Evolutionary conservation across 2,113 vertebrate genomes (phyloP).

Genomic region (Myodes glareolus): DNA sequence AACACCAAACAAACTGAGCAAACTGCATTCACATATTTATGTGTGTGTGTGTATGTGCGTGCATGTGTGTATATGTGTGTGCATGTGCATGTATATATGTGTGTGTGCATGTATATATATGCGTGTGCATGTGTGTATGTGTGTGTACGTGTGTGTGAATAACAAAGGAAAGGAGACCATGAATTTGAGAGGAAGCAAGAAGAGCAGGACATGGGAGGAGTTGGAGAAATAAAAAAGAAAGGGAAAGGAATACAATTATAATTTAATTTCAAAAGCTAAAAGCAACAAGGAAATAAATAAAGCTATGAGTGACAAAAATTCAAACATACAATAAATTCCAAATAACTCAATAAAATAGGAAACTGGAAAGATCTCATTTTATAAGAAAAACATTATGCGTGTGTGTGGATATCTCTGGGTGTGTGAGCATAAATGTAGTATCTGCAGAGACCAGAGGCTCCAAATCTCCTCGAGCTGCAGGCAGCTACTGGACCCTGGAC

Average conservation of each 20-base stretch:
- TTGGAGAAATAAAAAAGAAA: background rate
- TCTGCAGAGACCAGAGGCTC: background rate
- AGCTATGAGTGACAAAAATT: background rate
- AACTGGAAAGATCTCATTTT: background rate
- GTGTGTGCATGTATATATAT: fast-evolving
- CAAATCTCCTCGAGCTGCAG: background rate
- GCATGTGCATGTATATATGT: fast-evolving
- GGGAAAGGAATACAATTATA: background rate
- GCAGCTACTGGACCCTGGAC: background rate
- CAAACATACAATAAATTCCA: background rate
- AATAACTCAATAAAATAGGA: background rate
- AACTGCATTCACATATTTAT: background rate
- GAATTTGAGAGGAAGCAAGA: background rate
- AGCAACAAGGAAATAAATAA: background rate
- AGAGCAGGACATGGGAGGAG: background rate
- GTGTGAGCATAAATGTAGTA: too few species aligned
- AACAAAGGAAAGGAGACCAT: background rate
- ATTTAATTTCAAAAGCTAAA: background rate
- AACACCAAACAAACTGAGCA: background rate
- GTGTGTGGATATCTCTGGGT: background rate
- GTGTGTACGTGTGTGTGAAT: background rate
- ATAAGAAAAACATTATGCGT: background rate
- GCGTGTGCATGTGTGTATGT: background rate
- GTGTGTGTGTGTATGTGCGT: background rate
- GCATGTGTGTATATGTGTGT: too few species aligned